Evolutionary conservation across 2,888 invertebrate species (phyloP), one percentile per base, ranked within the genome.

Genomic region (Lagria hirta): DNA sequence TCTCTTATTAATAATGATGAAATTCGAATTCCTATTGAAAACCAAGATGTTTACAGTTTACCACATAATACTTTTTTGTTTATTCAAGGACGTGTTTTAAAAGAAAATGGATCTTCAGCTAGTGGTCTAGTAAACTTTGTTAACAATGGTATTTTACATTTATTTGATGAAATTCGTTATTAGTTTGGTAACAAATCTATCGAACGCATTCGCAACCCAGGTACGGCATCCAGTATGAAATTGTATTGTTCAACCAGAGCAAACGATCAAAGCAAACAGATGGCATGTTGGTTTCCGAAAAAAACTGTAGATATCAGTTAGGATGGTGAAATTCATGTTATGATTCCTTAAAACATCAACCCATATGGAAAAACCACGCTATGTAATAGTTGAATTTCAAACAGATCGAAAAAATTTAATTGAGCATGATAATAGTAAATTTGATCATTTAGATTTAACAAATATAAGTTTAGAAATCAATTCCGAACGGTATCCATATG

Each of bases 321-420:
- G n/a, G n/a, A n/a, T n/a, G n/a, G n/a, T n/a, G n/a, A n/a, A n/a
- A n/a, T n/a, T n/a, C n/a, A n/a, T n/a, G n/a, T n/a, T n/a, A n/a
- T n/a, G n/a, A n/a, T n/a, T n/a, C n/a, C n/a, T n/a, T n/a, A n/a
- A n/a, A n/a, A n/a, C n/a, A n/a, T n/a, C n/a, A n/a, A n/a, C n/a
- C n/a, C n/a, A n/a, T n/a, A n/a, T n/a, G 23, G 37, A 43, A 24
- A 47, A 24, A 52, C 68, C 69, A 1, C 43, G 68, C 28, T 71
- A 50, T 49, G 45, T 71, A 10, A 62, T 71, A 23, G 17, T 70
- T 10, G 67, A 58, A 7, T 60, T 69, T 24, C 69, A 71, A 59
- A 69, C 64, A 7, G 52, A 61, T 36, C 51, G 61, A 48, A 67
- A 65, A 55, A 62, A 60, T 51, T 42, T 52, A 11, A 29, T 43